phyloP scores from a whole-genome alignment of 2,888 invertebrate genomes.

The Napeogenes inachia region DNA sequence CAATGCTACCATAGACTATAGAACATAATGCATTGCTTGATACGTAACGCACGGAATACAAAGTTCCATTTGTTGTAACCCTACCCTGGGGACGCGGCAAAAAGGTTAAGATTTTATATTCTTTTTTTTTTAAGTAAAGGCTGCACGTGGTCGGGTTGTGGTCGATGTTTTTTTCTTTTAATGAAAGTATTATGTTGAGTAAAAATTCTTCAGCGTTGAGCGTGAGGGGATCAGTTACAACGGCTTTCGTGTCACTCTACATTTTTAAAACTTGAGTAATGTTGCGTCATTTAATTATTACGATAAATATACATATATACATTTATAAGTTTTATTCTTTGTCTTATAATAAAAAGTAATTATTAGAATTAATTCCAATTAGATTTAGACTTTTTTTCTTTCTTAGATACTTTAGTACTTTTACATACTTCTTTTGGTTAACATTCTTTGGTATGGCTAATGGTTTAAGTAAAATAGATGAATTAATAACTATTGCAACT shows the following conservation, averaged over 20 bases:
- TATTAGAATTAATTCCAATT: conserved; percentile 11
- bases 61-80: conserved; percentile 66
- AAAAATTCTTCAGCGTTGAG: conserved; percentile 54
- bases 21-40: conserved; percentile 37
- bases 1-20: conserved; percentile 27
- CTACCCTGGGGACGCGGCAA: conserved; percentile 63
- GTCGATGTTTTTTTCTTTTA: conserved; percentile 58
- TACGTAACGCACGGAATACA: conserved; percentile 51
- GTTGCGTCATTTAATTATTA: conserved; percentile 27
- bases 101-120: conserved; percentile 58
- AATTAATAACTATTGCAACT: no score
- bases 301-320: not conserved
- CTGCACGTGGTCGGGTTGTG: conserved; percentile 75
- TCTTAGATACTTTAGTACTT: no score
- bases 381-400: no score
- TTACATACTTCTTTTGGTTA: no score
- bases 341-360: not conserved
- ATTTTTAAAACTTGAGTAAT: conserved; percentile 29
- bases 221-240: conserved; percentile 52
- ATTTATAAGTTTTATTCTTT: no score
- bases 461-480: no score
- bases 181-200: conserved; percentile 67
- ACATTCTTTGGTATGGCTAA: no score
- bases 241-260: conserved; percentile 37
- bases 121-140: conserved; percentile 56